Conservation (phyloP, 92 coral and sea anemone species). For the Porites divaricata region DNA sequence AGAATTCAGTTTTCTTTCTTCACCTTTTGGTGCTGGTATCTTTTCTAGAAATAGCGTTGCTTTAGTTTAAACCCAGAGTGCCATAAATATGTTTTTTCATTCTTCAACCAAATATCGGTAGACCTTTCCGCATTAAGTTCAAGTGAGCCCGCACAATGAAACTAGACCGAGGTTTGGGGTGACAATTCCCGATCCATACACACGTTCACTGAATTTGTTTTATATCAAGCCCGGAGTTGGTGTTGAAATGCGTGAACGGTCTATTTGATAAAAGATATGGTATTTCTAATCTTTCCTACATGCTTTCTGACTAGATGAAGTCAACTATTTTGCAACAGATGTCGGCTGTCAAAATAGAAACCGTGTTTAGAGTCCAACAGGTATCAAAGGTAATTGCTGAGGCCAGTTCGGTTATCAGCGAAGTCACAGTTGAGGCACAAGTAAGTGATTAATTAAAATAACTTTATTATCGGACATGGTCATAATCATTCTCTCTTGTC, state of each 20-base stretch:
- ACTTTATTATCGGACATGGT: too few species aligned
- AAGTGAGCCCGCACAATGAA: not conserved
- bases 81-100: too few species aligned
- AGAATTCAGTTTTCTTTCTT: too few species aligned
- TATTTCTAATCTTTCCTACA: not conserved
- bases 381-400: slow-evolving; percentile 47
- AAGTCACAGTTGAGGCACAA: slow-evolving; percentile 41
- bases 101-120: too few species aligned
- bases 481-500: too few species aligned
- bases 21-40: too few species aligned
- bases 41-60: too few species aligned
- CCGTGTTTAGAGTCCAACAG: slow-evolving; percentile 35
- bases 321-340: slow-evolving; percentile 40
- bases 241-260: not conserved
- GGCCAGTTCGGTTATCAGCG: slow-evolving; percentile 30
- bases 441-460: slow-evolving; percentile 1
- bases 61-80: too few species aligned
- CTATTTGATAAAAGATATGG: not conserved
- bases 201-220: not conserved
- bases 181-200: not conserved
- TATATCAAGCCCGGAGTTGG: not conserved
- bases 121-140: not conserved
- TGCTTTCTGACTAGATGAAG: slow-evolving; percentile 40
- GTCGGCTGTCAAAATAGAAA: slow-evolving; percentile 32
- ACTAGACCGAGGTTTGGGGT: not conserved